These are phyloP conservation scores for Macrobrachium rosenbergii DNA, from an alignment of 1,140 invertebrate genomes.

Conservation along the genomic window DNA sequence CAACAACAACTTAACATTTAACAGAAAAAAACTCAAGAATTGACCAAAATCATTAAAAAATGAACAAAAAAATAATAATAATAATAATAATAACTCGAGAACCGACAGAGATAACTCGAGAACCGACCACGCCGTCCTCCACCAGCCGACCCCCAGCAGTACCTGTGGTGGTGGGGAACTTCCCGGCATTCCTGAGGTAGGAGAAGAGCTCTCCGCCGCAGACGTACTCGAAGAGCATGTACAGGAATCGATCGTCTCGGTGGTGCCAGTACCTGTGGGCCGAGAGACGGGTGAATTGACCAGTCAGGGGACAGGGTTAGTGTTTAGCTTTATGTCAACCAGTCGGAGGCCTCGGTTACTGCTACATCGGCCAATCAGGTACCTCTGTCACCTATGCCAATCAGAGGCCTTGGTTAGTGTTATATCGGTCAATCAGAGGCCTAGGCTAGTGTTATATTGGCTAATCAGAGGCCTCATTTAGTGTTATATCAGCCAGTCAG, in stretches of 20 bases:
- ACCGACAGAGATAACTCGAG: background rate
- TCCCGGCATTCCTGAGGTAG: constrained; percentile 91
- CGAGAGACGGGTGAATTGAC: background rate
- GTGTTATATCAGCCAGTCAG: too few species aligned
- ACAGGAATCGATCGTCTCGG: constrained; percentile 88
- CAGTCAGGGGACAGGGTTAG: too few species aligned
- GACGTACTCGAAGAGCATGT: constrained; percentile 95
- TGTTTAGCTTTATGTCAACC: background rate
- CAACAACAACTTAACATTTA: too few species aligned
- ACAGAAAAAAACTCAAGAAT: too few species aligned
- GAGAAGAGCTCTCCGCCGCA: constrained; percentile 96
- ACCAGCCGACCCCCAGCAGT: constrained; percentile 66
- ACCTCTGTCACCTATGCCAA: too few species aligned
- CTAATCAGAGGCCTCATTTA: too few species aligned
- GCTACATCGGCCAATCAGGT: background rate
- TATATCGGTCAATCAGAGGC: too few species aligned
- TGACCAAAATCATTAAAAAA: too few species aligned
- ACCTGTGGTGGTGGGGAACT: constrained; percentile 88
- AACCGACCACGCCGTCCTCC: background rate
- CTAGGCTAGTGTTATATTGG: too few species aligned
- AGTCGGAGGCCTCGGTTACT: too few species aligned
- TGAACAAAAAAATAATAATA: too few species aligned
- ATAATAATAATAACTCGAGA: background rate
- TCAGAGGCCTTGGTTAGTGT: too few species aligned
- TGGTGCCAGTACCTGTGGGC: constrained; percentile 86